These are phyloP conservation scores for Falco concolor DNA, from an alignment of 2,797 vertebrate genomes.

Conservation along the genomic window DNA sequence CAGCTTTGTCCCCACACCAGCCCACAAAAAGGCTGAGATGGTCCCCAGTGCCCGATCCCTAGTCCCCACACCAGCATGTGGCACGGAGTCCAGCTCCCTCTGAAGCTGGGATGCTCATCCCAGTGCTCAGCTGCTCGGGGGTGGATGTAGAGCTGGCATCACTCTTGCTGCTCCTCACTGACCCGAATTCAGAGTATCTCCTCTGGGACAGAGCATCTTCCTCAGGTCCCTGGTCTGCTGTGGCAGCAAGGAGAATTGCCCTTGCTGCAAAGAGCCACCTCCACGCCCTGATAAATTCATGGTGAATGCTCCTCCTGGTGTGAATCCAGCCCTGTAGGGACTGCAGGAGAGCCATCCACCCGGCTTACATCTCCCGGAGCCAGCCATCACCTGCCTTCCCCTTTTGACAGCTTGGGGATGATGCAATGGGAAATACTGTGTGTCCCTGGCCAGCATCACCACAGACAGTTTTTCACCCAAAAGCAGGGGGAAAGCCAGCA, in stretches of 20 bases:
- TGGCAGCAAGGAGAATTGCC: rapidly evolving
- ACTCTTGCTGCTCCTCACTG: not conserved
- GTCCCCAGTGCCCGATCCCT: not conserved
- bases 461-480: not conserved
- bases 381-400: not conserved
- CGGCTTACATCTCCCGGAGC: not conserved
- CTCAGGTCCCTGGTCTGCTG: rapidly evolving
- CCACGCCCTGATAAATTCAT: not conserved
- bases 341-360: not conserved
- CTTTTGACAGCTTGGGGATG: not conserved
- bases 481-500: not conserved
- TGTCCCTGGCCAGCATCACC: rapidly evolving
- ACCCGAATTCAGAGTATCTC: not conserved
- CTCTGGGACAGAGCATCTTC: not conserved
- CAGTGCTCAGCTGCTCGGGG: rapidly evolving
- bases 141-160: rapidly evolving
- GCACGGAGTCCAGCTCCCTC: rapidly evolving
- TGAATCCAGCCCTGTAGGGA: rapidly evolving
- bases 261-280: not conserved
- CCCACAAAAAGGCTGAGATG: not conserved
- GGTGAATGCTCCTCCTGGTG: not conserved
- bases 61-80: rapidly evolving
- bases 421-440: not conserved
- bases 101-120: not conserved
- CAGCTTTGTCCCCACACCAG: rapidly evolving